A percentile compares a stretch with the other conserved stretches of the same genome.
Conservation (phyloP, 2,888 invertebrate genomes). For the Drosophila mimetica region DNA sequence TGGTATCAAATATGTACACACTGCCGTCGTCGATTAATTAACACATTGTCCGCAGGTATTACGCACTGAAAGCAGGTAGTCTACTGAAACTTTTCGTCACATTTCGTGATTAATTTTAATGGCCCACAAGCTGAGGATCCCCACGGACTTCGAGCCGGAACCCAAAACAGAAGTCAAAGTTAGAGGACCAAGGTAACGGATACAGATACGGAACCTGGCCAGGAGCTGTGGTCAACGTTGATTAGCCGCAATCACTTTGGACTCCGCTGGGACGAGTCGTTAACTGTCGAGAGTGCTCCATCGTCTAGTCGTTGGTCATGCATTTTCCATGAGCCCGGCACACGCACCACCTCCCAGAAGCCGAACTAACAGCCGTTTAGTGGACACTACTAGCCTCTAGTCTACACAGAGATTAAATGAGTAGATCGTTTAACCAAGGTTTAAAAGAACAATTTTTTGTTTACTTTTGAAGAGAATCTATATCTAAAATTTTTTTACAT, state of each 20-base stretch:
- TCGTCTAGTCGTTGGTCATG: constrained; percentile 65
- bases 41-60: constrained; percentile 40
- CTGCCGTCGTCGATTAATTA: constrained; percentile 62
- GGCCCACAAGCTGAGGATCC: constrained; percentile 55
- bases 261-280: constrained; percentile 70
- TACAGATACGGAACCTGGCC: constrained; percentile 20
- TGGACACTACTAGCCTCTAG: constrained; percentile 46
- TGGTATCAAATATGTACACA: constrained; percentile 63
- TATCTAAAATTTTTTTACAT: too few species aligned
- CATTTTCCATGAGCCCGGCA: constrained; percentile 70
- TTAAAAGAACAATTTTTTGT: too few species aligned
- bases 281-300: constrained; percentile 59
- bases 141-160: constrained; percentile 4
- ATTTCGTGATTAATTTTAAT: constrained; percentile 75
- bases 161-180: background rate
- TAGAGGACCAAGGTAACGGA: constrained; percentile 1
- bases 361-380: constrained; percentile 74
- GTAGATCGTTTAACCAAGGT: too few species aligned
- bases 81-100: constrained; percentile 66
- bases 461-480: too few species aligned
- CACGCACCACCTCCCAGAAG: constrained; percentile 35
- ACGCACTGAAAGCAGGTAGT: constrained; percentile 24
- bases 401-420: constrained; percentile 24
- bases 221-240: constrained; percentile 50
- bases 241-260: constrained; percentile 71